Evolutionary conservation across 1,140 invertebrate species (phyloP), one percentile per base, ranked within the genome.

Genomic region (Cydia strobilella): DNA sequence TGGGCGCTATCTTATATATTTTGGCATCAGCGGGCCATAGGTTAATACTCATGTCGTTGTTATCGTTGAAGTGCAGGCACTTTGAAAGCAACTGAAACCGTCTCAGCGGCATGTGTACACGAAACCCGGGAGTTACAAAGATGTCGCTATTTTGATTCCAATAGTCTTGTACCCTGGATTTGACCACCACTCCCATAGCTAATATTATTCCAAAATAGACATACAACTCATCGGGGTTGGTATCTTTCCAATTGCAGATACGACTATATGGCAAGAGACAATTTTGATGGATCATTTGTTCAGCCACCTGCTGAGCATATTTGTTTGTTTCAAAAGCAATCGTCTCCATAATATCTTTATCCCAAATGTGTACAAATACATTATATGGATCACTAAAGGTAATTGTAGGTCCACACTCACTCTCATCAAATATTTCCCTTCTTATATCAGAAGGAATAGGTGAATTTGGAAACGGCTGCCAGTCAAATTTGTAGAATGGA

Each of bases 1-100:
- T 62, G 35, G 81, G 81, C n/a, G 74, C 63, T 7, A 83, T 42
- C 66, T 83, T 84, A 75, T 75, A 80, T 23, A 83, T 23, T 73
- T 80, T 84, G 1, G 76, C 76, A 39, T 78, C 23, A 1, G 77
- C 6, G 18, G 51, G 31, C 10, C 39, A 51, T 45, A 82, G 27
- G 48, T 20, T 42, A 4, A 3, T 25, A 5, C 6, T 23, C 23
- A 27, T 23, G 20, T 63, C 12, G 5, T 23, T 23, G 12, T 6
- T 23, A 12, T 23, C 7, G 23, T 23, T 20, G 20, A 63, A 63
- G 23, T 27, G 59, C 12, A 63, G 23, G 59, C 18, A 23, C 12
- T 1, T 63, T 12, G 5, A 5, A 25, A 63, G 59, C 1, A 63
- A 12, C 20, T 63, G 23, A 12, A 63, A 63, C 12, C 59, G 4